Evolutionary conservation across 2,888 invertebrate species (phyloP).

Genomic region (Sturmia bella): DNA sequence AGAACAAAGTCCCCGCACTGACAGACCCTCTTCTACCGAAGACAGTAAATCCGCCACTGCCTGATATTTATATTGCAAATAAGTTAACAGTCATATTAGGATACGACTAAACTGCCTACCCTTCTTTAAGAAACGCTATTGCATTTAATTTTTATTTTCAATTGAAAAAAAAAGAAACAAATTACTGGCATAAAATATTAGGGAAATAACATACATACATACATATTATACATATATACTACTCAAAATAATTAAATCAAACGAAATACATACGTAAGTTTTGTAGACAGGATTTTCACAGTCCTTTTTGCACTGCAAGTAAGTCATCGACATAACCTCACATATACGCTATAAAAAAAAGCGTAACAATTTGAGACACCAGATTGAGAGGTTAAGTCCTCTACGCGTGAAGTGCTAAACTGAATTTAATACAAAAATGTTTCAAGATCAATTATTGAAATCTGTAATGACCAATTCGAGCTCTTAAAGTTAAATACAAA

Average conservation of each 20-base stretch:
- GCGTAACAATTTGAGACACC: too few relatives aligned
- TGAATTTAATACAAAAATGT: neutral
- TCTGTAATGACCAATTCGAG: constrained; percentile 42
- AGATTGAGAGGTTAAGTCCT: too few relatives aligned
- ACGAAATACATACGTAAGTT: too few relatives aligned
- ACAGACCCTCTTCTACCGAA: constrained; percentile 62
- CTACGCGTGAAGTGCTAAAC: neutral
- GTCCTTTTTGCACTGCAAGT: too few relatives aligned
- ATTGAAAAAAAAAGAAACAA: neutral
- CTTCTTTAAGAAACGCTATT: constrained; percentile 14
- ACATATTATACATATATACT: neutral
- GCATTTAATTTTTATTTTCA: constrained; percentile 4
- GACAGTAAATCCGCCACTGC: constrained; percentile 75
- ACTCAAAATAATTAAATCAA: too few relatives aligned
- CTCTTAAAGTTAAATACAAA: constrained; percentile 41
- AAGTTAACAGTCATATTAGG: constrained; percentile 26
- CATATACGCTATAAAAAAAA: too few relatives aligned
- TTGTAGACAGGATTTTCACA: too few relatives aligned
- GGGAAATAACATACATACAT: constrained; percentile 50
- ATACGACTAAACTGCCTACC: constrained; percentile 33
- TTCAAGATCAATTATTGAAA: constrained; percentile 2
- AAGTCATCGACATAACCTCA: too few relatives aligned
- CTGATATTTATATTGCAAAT: constrained; percentile 74
- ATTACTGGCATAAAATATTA: constrained; percentile 52
- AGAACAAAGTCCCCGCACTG: constrained; percentile 55